Conservation (phyloP, 2,888 invertebrate species). For the Ypsolopha scabrella region DNA sequence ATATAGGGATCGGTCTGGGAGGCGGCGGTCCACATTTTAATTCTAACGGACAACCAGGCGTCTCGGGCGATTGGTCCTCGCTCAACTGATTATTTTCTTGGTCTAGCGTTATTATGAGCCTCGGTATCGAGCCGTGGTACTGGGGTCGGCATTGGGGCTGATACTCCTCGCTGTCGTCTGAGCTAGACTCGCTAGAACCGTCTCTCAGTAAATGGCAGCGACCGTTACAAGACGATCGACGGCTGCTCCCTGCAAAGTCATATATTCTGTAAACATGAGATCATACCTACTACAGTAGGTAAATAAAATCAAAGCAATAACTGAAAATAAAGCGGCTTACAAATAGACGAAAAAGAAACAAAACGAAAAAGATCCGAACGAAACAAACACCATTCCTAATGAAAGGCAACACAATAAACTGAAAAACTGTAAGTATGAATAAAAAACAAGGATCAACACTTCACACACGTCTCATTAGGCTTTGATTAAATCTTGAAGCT, state of each 20-base stretch:
- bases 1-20: slow-evolving; percentile 43
- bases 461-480: background rate
- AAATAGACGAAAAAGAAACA: slow-evolving; percentile 1
- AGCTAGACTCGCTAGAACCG: slow-evolving; percentile 55
- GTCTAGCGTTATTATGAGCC: slow-evolving; percentile 53
- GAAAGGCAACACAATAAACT: slow-evolving; percentile 4
- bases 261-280: background rate
- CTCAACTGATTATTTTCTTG: slow-evolving; percentile 46
- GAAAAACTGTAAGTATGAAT: background rate
- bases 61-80: slow-evolving; percentile 50
- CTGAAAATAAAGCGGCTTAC: background rate
- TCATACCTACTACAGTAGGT: background rate
- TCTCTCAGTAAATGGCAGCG: slow-evolving; percentile 37
- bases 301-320: background rate
- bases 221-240: slow-evolving; percentile 31
- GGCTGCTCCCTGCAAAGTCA: slow-evolving; percentile 48
- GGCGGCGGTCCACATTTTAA: slow-evolving; percentile 21
- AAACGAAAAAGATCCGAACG: slow-evolving; percentile 1
- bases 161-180: slow-evolving; percentile 49
- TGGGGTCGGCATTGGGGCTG: slow-evolving; percentile 28
- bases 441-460: background rate
- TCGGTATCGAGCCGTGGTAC: slow-evolving; percentile 54
- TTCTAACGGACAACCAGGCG: slow-evolving; percentile 49
- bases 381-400: slow-evolving; percentile 8
- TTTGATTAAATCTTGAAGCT: background rate